Percentiles rank a stretch among this genome's conserved stretches.
These are phyloP conservation scores for Napeogenes sylphis DNA, from an alignment of 2,888 invertebrate species.

Conservation along the genomic window DNA sequence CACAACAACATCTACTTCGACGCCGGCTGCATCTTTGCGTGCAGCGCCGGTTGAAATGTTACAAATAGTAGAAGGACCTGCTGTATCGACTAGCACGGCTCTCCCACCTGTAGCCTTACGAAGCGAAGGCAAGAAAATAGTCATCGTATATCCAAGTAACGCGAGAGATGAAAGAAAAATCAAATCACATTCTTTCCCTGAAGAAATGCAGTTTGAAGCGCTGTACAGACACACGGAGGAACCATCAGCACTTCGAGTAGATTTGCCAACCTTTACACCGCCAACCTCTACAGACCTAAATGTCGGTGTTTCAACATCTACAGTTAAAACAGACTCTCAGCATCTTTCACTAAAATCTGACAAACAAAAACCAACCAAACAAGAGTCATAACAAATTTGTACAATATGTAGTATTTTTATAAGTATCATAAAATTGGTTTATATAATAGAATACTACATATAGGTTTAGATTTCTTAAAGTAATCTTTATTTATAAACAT, in stretches of 20 bases:
- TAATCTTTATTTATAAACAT: too few relatives aligned
- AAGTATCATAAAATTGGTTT: background rate
- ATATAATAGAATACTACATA: background rate
- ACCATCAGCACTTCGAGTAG: constrained; percentile 65
- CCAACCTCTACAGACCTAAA: constrained; percentile 42
- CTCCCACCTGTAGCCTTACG: constrained; percentile 65
- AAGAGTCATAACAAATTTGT: constrained; percentile 32
- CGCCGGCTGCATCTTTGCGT: constrained; percentile 49
- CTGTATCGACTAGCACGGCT: constrained; percentile 61
- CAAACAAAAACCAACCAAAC: constrained; percentile 27
- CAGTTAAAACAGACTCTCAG: constrained; percentile 39
- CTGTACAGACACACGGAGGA: constrained; percentile 66
- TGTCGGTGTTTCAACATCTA: constrained; percentile 37
- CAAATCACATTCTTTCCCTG: constrained; percentile 69
- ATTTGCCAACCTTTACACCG: constrained; percentile 78
- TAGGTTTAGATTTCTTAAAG: background rate
- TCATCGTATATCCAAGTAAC: constrained; percentile 74
- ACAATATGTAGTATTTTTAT: constrained; percentile 3
- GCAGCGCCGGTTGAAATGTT: constrained; percentile 63
- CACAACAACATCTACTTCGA: constrained; percentile 47
- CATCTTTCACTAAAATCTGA: constrained; percentile 42
- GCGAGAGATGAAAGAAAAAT: constrained; percentile 71
- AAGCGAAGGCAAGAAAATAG: constrained; percentile 66
- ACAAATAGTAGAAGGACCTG: constrained; percentile 58
- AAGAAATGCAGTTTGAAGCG: constrained; percentile 73